Evolutionary conservation across 2,888 invertebrate species (phyloP).

Genomic region (Hipparchia sbordonii): DNA sequence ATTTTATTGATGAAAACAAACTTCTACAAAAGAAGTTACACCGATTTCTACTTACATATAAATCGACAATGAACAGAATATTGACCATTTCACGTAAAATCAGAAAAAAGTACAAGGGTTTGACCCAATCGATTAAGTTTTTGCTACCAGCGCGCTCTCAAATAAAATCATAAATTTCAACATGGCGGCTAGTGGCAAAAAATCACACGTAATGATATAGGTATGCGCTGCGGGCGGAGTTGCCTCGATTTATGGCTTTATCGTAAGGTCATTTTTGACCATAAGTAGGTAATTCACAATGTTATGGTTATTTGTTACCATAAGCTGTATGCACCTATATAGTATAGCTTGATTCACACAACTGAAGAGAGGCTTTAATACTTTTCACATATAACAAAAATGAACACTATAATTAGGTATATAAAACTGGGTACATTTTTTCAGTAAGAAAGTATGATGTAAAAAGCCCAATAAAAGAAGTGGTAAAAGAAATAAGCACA

Average conservation of each 20-base stretch:
- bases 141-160: conserved; percentile 64
- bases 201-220: conserved; percentile 60
- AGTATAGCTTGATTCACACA: no score
- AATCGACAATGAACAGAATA: conserved; percentile 5
- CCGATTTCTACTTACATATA: background rate
- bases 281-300: conserved; percentile 38
- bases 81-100: conserved; percentile 22
- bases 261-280: conserved; percentile 49
- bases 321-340: conserved; percentile 6
- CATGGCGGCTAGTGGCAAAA: conserved; percentile 66
- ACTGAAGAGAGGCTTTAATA: no score
- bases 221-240: conserved; percentile 56
- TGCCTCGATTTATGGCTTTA: conserved; percentile 72
- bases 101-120: conserved; percentile 31
- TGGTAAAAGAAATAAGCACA: no score
- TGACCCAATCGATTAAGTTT: conserved; percentile 70
- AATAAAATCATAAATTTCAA: conserved; percentile 77
- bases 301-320: conserved; percentile 29
- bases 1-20: no score
- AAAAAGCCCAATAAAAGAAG: no score
- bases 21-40: no score
- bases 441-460: no score
- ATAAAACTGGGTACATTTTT: no score
- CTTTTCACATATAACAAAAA: no score
- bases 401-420: no score